Conservation (phyloP, 2,888 invertebrate genomes). For the Brachyptera putata region DNA sequence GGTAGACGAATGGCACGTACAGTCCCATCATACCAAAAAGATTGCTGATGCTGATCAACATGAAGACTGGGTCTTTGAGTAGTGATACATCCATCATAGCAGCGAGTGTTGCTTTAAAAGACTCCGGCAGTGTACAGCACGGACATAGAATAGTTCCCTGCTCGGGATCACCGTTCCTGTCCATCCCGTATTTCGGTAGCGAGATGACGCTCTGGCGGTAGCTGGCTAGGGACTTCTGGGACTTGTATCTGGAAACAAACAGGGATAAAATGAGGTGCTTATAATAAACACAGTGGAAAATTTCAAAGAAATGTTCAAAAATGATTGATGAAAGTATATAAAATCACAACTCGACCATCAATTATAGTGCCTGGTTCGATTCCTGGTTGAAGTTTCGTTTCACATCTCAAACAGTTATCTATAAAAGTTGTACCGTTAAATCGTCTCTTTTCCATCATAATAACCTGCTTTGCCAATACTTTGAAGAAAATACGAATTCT, state of each 20-base stretch:
- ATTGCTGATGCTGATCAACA: slow-evolving; percentile 89
- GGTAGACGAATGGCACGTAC: slow-evolving; percentile 93
- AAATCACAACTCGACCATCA: too few relatives aligned
- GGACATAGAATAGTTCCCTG: slow-evolving; percentile 67
- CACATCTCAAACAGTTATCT: too few relatives aligned
- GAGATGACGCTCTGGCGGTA: slow-evolving; percentile 90
- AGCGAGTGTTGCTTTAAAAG: slow-evolving; percentile 75
- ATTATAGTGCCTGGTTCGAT: too few relatives aligned
- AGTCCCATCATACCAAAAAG: slow-evolving; percentile 96
- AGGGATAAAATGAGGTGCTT: too few relatives aligned
- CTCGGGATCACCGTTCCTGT: slow-evolving; percentile 42
- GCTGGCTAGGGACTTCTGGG: slow-evolving; percentile 83
- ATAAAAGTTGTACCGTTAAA: too few relatives aligned
- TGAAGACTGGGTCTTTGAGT: slow-evolving; percentile 83
- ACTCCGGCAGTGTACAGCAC: slow-evolving; percentile 70
- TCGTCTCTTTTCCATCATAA: too few relatives aligned
- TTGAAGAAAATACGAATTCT: too few relatives aligned
- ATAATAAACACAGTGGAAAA: too few relatives aligned
- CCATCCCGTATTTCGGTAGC: slow-evolving; percentile 62
- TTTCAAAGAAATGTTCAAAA: too few relatives aligned
- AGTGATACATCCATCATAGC: slow-evolving; percentile 91
- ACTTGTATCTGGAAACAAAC: slow-evolving; percentile 70
- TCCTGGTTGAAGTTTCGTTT: too few relatives aligned
- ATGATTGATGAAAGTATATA: too few relatives aligned
- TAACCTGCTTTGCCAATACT: too few relatives aligned